Base-by-base conservation (phyloP, 1,140 invertebrate genomes). In the Aethina tumida region DNA sequence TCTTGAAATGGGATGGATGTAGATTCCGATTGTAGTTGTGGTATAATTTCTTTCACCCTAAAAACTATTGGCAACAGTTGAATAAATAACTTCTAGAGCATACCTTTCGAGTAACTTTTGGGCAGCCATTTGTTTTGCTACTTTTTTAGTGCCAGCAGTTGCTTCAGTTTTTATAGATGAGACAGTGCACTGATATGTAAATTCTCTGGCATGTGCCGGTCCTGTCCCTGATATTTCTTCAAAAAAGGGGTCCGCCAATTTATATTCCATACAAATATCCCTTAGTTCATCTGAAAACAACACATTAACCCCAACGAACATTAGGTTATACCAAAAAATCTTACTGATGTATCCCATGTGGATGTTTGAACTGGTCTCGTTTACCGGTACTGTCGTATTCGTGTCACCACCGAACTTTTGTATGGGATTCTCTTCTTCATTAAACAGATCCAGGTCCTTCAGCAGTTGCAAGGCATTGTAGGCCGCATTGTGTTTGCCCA, bases 141-240 rank as follows among this genome's bases (percentile, higher is more conserved):
- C 64, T 47, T 74, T 72, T 34, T 74, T 74, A 0, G 70, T 74
- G 30, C 58, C 66, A 3, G 66, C 64, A 3, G 52, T 54, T 8
- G 67, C 68, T 43, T 61, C 59, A 53, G 71, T 71, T 47, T 62
- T 66, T 52, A 75, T 70, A 35, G 70, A 71, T 9, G 68, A 64
- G n/a, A 79, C 68, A 22, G 67, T 59, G 55, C 82, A 84, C 25
- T 73, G 63, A 49, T 79, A 73, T 8, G 76, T 75, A 52, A 83
- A 81, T 22, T 73, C 60, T 58, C 75, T 72, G 13, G 71, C 72
- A 59, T 82, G 79, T 5, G 82, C 73, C 15, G 77, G 75, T n/a
- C 82, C 82, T 46, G 77, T 68, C 49, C 81, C 78, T 4, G 64
- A 67, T n/a, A 68, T 57, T 26, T 71, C 67, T 16, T 71, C 60